Evolutionary conservation across 2,797 vertebrate species (phyloP).

Genomic region (Dendrocincla tyrannina): DNA sequence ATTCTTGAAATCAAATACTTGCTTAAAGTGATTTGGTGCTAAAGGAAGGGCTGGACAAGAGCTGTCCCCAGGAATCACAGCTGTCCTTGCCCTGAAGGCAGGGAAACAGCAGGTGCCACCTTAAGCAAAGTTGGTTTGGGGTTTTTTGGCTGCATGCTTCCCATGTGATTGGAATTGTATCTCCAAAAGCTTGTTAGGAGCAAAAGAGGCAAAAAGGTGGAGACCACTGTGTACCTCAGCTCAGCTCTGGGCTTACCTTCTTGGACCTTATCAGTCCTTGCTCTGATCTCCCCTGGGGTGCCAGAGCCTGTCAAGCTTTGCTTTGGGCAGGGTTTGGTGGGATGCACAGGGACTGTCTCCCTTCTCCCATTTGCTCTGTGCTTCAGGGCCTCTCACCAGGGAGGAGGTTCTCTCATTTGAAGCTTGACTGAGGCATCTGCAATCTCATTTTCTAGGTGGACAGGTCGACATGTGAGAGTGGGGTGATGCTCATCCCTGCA

Average conservation of each 20-base stretch:
- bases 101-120: background rate
- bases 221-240: fast-evolving
- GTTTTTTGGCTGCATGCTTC: background rate
- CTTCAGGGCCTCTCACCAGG: background rate
- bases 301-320: background rate
- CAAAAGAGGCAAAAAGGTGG: fast-evolving
- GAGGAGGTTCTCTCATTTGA: background rate
- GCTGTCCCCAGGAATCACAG: fast-evolving
- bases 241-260: fast-evolving
- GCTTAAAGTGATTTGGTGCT: background rate
- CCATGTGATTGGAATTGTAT: fast-evolving
- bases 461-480: fast-evolving
- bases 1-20: background rate
- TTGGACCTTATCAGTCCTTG: background rate
- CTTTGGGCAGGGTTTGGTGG: background rate
- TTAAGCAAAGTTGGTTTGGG: background rate
- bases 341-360: fast-evolving
- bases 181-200: background rate
- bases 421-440: background rate
- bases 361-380: fast-evolving
- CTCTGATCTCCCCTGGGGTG: background rate
- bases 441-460: background rate
- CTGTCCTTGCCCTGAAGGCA: background rate
- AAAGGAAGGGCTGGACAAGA: background rate
- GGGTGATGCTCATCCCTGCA: fast-evolving